Evolutionary conservation across 2,797 vertebrate genomes (phyloP), one percentile per base, ranked within the genome.

Genomic region (Tragopan temminckii): DNA sequence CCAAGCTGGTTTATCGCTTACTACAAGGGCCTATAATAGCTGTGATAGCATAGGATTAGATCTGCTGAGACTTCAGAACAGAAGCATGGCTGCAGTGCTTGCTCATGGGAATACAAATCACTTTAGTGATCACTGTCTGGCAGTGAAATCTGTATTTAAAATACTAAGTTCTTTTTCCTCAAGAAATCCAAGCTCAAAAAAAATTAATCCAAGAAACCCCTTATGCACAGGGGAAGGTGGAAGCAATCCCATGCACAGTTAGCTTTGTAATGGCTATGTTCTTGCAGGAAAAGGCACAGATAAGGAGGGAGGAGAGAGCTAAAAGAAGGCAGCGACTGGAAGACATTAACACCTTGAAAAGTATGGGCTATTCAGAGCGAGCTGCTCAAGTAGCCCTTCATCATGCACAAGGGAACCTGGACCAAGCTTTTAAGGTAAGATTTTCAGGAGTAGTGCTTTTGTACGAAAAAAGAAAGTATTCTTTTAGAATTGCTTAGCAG

Each of bases 301-400:
- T 98, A 92, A 97, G 96, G 95, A 97, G 95, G 84, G 98, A 98
- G 76, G 99, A 99, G 96, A 97, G 96, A 20, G 98, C 98, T 71
- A 99, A 98, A 97, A 98, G 98, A 62, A 95, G 96, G 25, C 97
- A 55, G 40, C 97, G 97, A 61, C 82, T 97, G 90, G 98, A 98
- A 90, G 97, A 81, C 38, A 95, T 99, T 64, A 97, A 97, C 45
- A 94, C 91, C 5, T 95, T 99, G 94, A 95, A 95, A 6, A 98
- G 98, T 36, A 97, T 99, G 96, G 99, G 99, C 23, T 99, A 96
- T 91, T 97, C 98, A 4, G 92, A 97, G 48, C 98, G 97, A 20
- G 98, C 98, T 2, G 99, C 99, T 2, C 97, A 97, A 55, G 84
- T 98, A 55, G 99, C 99, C 2, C 98, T 99, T 36, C 98, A 97